Base-by-base conservation (phyloP, 92 coral and sea anemone species). In the Phenganax marumi region DNA sequence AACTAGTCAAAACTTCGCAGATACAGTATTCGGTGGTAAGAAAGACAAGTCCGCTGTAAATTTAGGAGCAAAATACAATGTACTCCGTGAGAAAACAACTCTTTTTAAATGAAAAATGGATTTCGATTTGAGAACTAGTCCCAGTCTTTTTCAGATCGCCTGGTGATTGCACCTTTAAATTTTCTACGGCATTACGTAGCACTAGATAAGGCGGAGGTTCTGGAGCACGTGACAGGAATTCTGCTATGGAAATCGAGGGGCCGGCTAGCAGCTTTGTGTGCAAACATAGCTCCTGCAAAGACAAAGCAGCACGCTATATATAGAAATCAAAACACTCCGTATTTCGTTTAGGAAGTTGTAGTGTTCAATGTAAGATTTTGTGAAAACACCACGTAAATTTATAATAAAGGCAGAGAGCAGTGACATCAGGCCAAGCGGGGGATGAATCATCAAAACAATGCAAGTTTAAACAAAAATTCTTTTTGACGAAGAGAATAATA, bases 161-260 rank as follows among this genome's bases (percentile, higher is more conserved):
- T 33, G 11, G 39, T 58, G 47, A 4, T 60, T 89, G 18, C 83
- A 96, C 99, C 91, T 96, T 96, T 0, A 96, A 87, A 21, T 90
- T 56, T 39, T 90, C 76, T 21, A 96, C 92, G 43, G 99, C 99
- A 83, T 96, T 96, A 8, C 97, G 91, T 33, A 96, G 65, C 66
- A 96, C 90, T 73, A 96, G 86, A 76, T 83, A 88, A 0, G 99
- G 89, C 1, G 99, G 99, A 11, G 99, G 89, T 55, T 96, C 97
- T 8, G 99, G 93, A 25, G 99, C 99, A 78, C 91, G 91, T 50
- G 97, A 91, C 65, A 96, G 85, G 87, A 96, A 96, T 54, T 96
- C 99, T 43, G 93, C 89, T 8, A 95, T 91, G 7, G 95, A 87
- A 10, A 92, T 91, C 54, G 83, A 87, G 26, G 98, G 92, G 8